Percentiles rank a stretch among this genome's conserved stretches.
phyloP scores from a whole-genome alignment of 2,113 vertebrate genomes.

The Pangasianodon gigas region DNA sequence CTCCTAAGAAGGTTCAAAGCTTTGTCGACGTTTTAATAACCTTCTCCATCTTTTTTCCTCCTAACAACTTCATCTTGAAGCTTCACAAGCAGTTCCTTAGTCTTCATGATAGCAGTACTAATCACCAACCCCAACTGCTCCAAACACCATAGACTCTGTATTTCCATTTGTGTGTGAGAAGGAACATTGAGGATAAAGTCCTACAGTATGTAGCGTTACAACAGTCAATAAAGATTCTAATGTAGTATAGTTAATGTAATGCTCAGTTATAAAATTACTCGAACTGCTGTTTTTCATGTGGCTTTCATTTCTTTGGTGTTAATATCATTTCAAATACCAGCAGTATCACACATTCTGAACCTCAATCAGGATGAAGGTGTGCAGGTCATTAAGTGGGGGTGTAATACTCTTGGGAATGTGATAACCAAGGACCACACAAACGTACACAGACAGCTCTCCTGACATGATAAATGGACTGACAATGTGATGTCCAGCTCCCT shows the following conservation, averaged over 20 bases:
- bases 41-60: background rate
- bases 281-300: background rate
- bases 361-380: background rate
- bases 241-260: background rate
- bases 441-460: background rate
- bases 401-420: background rate
- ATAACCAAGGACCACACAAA: constrained; percentile 18
- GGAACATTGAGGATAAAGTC: background rate
- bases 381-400: background rate
- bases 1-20: background rate
- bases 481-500: constrained; percentile 12
- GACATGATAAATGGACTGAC: constrained; percentile 34
- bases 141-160: background rate
- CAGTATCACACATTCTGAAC: background rate
- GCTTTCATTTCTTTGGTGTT: background rate
- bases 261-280: background rate
- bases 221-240: background rate
- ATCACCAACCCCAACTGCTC: background rate
- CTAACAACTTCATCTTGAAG: background rate
- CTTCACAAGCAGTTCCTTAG: background rate
- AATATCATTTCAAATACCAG: background rate
- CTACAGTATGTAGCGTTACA: background rate
- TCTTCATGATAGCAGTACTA: background rate
- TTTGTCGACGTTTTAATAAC: background rate
- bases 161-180: background rate